Conservation (phyloP, 2,888 invertebrate species). For the Lasioglossum figueresi region DNA sequence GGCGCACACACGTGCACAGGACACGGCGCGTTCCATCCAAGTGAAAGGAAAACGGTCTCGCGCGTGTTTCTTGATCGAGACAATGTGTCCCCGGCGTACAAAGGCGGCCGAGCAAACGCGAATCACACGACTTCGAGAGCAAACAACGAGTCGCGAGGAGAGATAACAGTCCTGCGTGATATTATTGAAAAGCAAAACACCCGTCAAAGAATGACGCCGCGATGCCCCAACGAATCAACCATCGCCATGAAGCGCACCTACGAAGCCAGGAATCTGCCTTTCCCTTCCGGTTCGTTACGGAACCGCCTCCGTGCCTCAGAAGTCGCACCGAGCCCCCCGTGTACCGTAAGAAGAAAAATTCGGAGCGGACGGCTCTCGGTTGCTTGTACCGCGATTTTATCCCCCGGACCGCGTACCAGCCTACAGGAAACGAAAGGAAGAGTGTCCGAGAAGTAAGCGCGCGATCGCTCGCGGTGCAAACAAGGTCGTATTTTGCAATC, state of each 20-base stretch:
- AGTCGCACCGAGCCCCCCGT: not conserved
- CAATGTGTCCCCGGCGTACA: constrained; percentile 26
- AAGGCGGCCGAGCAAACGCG: constrained; percentile 24
- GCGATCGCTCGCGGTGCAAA: constrained; percentile 14
- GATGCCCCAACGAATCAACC: constrained; percentile 17
- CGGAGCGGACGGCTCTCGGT: not conserved
- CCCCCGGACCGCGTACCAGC: no score
- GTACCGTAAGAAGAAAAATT: not conserved
- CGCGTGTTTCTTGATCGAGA: constrained; percentile 20
- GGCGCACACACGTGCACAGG: not conserved
- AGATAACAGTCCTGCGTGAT: constrained; percentile 12
- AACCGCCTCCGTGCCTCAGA: not conserved
- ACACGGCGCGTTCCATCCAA: not conserved
- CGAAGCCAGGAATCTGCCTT: not conserved
- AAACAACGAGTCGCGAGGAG: constrained; percentile 6
- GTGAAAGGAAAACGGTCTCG: constrained; percentile 52
- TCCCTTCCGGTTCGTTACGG: not conserved
- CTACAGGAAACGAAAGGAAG: constrained; percentile 26
- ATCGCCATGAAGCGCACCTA: no score
- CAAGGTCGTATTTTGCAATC: constrained; percentile 47
- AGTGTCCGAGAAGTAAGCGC: constrained; percentile 33
- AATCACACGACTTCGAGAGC: constrained; percentile 32
- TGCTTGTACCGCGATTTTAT: constrained; percentile 2
- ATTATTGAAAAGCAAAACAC: constrained; percentile 38
- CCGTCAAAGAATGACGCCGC: not conserved